Conservation (phyloP, 2,113 vertebrate species). For the Melanotaenia duboulayi region DNA sequence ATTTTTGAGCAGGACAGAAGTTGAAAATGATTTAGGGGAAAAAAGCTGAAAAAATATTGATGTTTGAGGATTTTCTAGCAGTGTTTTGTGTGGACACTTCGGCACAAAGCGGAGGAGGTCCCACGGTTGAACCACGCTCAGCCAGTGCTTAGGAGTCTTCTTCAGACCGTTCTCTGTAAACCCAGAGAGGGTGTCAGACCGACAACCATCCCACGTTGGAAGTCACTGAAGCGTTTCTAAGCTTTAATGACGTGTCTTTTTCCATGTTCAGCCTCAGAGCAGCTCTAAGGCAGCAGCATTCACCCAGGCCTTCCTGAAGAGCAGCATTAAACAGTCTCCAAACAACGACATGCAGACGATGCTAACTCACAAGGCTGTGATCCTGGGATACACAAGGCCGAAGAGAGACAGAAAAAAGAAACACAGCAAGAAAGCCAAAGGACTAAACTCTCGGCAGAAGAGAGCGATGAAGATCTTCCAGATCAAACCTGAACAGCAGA, state of each 20-base stretch:
- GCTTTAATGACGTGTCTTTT: background rate
- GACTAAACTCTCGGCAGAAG: conserved; percentile 68
- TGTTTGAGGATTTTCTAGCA: too few relatives aligned
- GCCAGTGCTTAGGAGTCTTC: too few relatives aligned
- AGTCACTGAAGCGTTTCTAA: too few relatives aligned
- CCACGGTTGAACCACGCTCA: too few relatives aligned
- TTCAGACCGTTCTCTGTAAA: too few relatives aligned
- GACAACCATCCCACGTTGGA: too few relatives aligned
- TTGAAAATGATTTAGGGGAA: too few relatives aligned
- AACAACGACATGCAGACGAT: conserved; percentile 52
- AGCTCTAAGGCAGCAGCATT: conserved; percentile 78
- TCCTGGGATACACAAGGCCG: conserved; percentile 80
- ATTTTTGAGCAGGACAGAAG: too few relatives aligned
- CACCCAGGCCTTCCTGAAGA: conserved; percentile 86
- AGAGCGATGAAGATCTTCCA: conserved; percentile 64
- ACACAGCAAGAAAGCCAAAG: conserved; percentile 65
- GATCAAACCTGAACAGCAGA: conserved; percentile 78
- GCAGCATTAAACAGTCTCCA: conserved; percentile 65
- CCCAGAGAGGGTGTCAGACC: too few relatives aligned
- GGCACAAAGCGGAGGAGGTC: too few relatives aligned
- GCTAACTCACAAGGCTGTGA: conserved; percentile 85
- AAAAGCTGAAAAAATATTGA: too few relatives aligned
- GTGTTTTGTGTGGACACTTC: too few relatives aligned
- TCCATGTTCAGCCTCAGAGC: conserved; percentile 60
- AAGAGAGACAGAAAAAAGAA: conserved; percentile 67